Evolutionary conservation across 2,113 vertebrate species (phyloP), one percentile per base, ranked within the genome.

Genomic region (Apaloderma vittatum): DNA sequence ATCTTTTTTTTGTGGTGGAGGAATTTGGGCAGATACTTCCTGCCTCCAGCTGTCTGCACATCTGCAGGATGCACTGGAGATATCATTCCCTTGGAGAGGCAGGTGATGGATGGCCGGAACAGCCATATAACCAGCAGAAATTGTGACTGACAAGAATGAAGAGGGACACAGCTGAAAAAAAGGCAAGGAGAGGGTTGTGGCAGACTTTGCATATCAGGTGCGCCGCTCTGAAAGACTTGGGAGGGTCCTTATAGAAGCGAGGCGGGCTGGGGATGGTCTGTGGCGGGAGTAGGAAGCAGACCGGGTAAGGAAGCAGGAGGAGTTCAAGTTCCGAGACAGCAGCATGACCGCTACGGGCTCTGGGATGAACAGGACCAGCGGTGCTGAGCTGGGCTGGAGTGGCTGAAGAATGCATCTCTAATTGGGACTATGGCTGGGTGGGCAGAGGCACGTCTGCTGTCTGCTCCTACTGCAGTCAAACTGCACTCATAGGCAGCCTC

Each of bases 101-200:
- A 88, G n/a, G 22, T 29, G 54, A 67, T 14, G 20, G 11, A 23
- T 23, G 32, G 11, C 75, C 82, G 78, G 14, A 81, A 24, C 30
- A 75, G 43, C 57, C 65, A 55, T 40, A 32, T 15, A 66, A 70
- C 15, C 26, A 73, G 51, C 32, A 92, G 81, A 79, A 88, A 74
- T n/a, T 74, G 13, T 61, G 21, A 36, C 16, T 55, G 40, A 40
- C n/a, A 30, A 58, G 49, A 94, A 84, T 15, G 22, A 70, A 77
- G 24, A 83, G n/a, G 55, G 57, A 40, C 24, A 43, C 2, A 7
- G 62, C 48, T 48, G 54, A 48, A 40, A 65, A 37, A 73, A 59
- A n/a, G 16, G 26, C 14, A 9, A 4, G 51, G 43, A n/a, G 1
- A 5, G 16, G 13, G 10, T 27, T 45, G 52, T 4, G 1, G 32